Conservation (phyloP, 2,797 vertebrate genomes). For the Pseudopleuronectes americanus region DNA sequence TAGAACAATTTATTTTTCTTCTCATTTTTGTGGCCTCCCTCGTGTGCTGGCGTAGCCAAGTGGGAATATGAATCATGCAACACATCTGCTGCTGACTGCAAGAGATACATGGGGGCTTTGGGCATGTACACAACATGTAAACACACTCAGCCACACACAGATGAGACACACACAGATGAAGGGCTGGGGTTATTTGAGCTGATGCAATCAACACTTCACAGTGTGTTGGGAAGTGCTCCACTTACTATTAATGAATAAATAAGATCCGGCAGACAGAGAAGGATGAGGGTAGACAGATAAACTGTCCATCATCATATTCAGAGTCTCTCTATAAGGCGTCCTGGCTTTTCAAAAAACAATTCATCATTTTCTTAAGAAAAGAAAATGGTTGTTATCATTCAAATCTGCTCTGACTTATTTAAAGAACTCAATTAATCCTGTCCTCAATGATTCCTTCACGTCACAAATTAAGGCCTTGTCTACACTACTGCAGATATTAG, state of each 20-base stretch:
- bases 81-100: constrained; percentile 54
- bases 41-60: neutral
- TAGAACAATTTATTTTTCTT: constrained; percentile 17
- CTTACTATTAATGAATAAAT: constrained; percentile 37
- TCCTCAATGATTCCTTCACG: neutral
- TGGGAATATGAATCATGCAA: constrained; percentile 34
- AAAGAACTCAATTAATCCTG: neutral
- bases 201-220: constrained; percentile 39
- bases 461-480: too few relatives aligned
- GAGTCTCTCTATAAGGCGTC: neutral
- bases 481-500: too few relatives aligned
- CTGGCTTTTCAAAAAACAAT: neutral
- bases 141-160: constrained; percentile 12
- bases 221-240: constrained; percentile 15
- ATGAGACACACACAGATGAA: neutral
- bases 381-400: neutral
- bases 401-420: neutral
- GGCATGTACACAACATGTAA: constrained; percentile 17
- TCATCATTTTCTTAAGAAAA: too few relatives aligned
- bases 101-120: constrained; percentile 20
- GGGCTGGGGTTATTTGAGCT: constrained; percentile 14
- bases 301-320: neutral
- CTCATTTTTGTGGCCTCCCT: constrained; percentile 4
- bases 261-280: constrained; percentile 18
- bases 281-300: neutral